Evolutionary conservation across 2,797 vertebrate species (phyloP), one percentile per base, ranked within the genome.

Genomic region (Trichosurus vulpecula): DNA sequence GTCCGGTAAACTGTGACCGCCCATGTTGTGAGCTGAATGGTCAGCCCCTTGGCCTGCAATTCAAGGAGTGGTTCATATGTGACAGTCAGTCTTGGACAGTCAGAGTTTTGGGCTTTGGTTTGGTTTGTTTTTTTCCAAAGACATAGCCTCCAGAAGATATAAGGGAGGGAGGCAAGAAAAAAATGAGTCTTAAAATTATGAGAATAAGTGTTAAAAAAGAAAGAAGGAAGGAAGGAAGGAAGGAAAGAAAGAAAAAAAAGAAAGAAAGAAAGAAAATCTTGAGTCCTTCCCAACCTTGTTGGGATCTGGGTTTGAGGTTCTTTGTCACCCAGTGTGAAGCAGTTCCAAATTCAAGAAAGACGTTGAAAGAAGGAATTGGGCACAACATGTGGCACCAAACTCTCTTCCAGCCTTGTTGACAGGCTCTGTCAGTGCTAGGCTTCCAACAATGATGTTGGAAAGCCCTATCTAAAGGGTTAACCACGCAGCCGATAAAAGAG

Each of bases 161-260:
- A 0, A 87, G 51, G n/a, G 25, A 54, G 52, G 41, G 10, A 54
- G 52, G 25, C 53, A 74, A 55, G 10, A 30, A 52, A 55, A 51
- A 4, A 29, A 9, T 0, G 0, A 2, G 0, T 16, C 1, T 0
- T 0, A n/a, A n/a, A n/a, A n/a, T n/a, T n/a, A n/a, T n/a, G n/a
- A n/a, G n/a, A n/a, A n/a, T n/a, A n/a, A n/a, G n/a, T n/a, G n/a
- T n/a, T n/a, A n/a, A n/a, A n/a, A n/a, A n/a, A n/a, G n/a, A n/a
- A n/a, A n/a, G n/a, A n/a, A n/a, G n/a, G n/a, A n/a, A n/a, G n/a
- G n/a, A n/a, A n/a, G n/a, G n/a, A n/a, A n/a, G n/a, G n/a, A n/a
- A n/a, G n/a, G n/a, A n/a, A n/a, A n/a, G n/a, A n/a, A n/a, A n/a
- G n/a, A n/a, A n/a, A n/a, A n/a, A n/a, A n/a, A n/a, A n/a, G n/a